phyloP scores from a whole-genome alignment of 1,140 invertebrate species.

The Tribolium castaneum region DNA sequence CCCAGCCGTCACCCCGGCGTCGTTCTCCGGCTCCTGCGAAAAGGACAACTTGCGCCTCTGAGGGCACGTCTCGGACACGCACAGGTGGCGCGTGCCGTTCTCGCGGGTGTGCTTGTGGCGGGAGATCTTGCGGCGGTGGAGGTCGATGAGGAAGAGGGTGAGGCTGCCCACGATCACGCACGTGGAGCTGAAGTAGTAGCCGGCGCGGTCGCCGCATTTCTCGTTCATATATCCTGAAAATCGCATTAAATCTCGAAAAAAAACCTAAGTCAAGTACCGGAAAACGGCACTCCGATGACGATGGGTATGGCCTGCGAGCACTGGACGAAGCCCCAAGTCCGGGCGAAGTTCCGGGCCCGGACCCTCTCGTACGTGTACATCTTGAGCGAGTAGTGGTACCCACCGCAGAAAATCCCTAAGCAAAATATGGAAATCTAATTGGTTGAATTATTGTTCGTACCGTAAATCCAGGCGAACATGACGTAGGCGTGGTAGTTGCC shows the following conservation, averaged over 20 bases:
- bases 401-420: slow-evolving; percentile 80
- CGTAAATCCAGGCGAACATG: slow-evolving; percentile 87
- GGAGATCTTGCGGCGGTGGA: slow-evolving; percentile 77
- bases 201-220: slow-evolving; percentile 77
- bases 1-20: slow-evolving; percentile 64
- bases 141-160: slow-evolving; percentile 82
- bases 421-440: neutral
- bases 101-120: slow-evolving; percentile 75
- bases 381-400: slow-evolving; percentile 88
- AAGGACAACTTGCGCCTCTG: slow-evolving; percentile 71
- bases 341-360: slow-evolving; percentile 84
- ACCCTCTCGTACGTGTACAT: slow-evolving; percentile 91
- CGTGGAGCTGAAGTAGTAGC: slow-evolving; percentile 85
- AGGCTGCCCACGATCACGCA: slow-evolving; percentile 81
- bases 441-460: slow-evolving; percentile 61
- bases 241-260: neutral
- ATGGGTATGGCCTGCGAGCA: slow-evolving; percentile 87
- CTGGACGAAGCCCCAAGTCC: slow-evolving; percentile 92
- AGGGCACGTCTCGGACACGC: slow-evolving; percentile 70
- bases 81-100: slow-evolving; percentile 69
- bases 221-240: slow-evolving; percentile 81
- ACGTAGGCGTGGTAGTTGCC: slow-evolving; percentile 82
- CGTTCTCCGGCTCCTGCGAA: slow-evolving; percentile 70
- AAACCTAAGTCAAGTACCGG: slow-evolving; percentile 68
- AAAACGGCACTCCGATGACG: slow-evolving; percentile 86